Evolutionary conservation across 2,888 invertebrate species (phyloP).

Genomic region (Lithophane semibrunnea): DNA sequence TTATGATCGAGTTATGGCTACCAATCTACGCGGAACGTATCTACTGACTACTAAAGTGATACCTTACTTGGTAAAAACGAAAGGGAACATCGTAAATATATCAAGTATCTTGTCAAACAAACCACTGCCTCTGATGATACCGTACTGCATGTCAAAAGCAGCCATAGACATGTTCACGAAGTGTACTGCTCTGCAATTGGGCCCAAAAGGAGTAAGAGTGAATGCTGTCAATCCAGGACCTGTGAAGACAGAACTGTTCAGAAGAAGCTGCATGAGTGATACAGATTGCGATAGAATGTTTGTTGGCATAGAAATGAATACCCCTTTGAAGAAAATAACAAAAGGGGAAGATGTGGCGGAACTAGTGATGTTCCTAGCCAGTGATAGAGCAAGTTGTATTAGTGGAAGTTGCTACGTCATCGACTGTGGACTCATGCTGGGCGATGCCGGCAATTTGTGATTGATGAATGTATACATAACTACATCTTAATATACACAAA

Average conservation of each 20-base stretch:
- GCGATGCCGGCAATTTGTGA: conserved; percentile 71
- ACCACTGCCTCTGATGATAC: conserved; percentile 74
- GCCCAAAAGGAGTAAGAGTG: conserved; percentile 79
- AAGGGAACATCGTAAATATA: conserved; percentile 82
- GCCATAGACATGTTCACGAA: conserved; percentile 84
- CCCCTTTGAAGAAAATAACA: conserved; percentile 76
- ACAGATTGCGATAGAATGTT: conserved; percentile 73
- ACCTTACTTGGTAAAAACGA: conserved; percentile 76
- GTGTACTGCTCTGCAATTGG: conserved; percentile 80
- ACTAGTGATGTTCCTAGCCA: conserved; percentile 79
- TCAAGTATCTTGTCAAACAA: conserved; percentile 79
- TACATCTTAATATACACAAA: conserved; percentile 50
- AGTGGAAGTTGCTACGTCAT: conserved; percentile 79
- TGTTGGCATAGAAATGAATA: conserved; percentile 67
- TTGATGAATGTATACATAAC: conserved; percentile 59
- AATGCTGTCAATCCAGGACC: conserved; percentile 84
- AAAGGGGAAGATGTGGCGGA: conserved; percentile 80
- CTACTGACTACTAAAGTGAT: conserved; percentile 75
- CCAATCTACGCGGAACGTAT: conserved; percentile 81
- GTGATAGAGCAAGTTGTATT: conserved; percentile 79
- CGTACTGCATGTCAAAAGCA: conserved; percentile 85
- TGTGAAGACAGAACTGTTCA: conserved; percentile 79
- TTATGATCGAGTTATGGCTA: conserved; percentile 78
- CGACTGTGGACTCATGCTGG: conserved; percentile 80
- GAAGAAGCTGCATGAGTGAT: conserved; percentile 75